These are phyloP conservation scores for Tiphia femorata DNA, from an alignment of 2,888 invertebrate species.

Conservation along the genomic window DNA sequence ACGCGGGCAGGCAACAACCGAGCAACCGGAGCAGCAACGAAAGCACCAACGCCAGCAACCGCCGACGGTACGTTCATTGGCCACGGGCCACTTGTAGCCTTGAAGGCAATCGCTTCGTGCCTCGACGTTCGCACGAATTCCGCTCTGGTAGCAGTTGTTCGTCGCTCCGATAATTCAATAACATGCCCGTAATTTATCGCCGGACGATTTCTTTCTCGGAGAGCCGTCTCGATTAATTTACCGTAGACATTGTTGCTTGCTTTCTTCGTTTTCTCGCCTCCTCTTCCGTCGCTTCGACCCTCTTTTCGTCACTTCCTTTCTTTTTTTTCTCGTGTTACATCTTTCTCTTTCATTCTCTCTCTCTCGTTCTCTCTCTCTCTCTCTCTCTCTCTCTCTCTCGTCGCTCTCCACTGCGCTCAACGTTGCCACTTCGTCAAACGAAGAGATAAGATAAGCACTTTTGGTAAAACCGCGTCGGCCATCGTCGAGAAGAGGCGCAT, in stretches of 20 bases:
- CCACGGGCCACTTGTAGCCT: slow-evolving; percentile 65
- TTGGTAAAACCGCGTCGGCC: too few relatives aligned
- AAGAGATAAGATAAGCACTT: too few relatives aligned
- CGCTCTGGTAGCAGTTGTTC: slow-evolving; percentile 31
- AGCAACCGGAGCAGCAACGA: not conserved
- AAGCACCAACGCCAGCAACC: not conserved
- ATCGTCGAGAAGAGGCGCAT: too few relatives aligned
- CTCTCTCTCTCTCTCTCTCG: not conserved
- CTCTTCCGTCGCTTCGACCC: not conserved
- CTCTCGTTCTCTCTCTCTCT: too few relatives aligned
- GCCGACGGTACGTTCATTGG: slow-evolving; percentile 60
- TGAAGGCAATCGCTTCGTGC: slow-evolving; percentile 54
- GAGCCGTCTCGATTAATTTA: not conserved
- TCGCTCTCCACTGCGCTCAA: not conserved
- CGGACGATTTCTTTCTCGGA: slow-evolving; percentile 20
- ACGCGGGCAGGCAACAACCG: not conserved
- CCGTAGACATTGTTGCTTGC: not conserved
- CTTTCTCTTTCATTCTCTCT: not conserved
- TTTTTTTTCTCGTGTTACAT: not conserved
- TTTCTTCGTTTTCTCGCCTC: not conserved
- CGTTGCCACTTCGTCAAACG: not conserved
- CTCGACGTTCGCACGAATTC: slow-evolving; percentile 51
- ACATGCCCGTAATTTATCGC: slow-evolving; percentile 30
- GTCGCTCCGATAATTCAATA: slow-evolving; percentile 39
- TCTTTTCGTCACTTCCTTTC: not conserved